Percentiles rank a stretch among this genome's conserved stretches.
These are phyloP conservation scores for Epinephelus coioides DNA, from an alignment of 2,797 vertebrate species.

Conservation along the genomic window DNA sequence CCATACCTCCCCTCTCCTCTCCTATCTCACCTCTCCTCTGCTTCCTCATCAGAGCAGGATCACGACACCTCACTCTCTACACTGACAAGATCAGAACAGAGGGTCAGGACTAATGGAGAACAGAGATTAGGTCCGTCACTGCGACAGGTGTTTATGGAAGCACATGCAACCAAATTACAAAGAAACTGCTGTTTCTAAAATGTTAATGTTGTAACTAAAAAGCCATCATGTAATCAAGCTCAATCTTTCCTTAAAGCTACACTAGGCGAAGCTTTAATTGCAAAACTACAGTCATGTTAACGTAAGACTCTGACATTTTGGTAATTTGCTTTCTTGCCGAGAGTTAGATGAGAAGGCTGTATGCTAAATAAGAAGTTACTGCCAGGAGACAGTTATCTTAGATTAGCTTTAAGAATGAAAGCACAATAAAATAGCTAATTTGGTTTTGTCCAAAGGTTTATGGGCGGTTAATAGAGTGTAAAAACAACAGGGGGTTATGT, in stretches of 20 bases:
- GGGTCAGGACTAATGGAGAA: conserved; percentile 29
- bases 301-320: not conserved
- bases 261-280: not conserved
- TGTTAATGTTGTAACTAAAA: not conserved
- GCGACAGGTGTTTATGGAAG: not conserved
- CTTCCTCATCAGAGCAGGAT: conserved; percentile 47
- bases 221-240: not conserved
- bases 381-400: not conserved
- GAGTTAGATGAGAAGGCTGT: not conserved
- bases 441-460: no score
- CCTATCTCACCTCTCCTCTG: conserved; percentile 14
- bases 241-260: not conserved
- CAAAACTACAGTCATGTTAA: not conserved
- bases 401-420: not conserved
- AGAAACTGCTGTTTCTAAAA: not conserved
- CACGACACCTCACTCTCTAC: conserved; percentile 17
- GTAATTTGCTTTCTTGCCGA: no score
- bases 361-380: not conserved
- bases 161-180: not conserved
- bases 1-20: conserved; percentile 15
- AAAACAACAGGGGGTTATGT: no score
- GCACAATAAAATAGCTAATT: no score
- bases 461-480: no score
- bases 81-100: conserved; percentile 20
- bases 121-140: conserved; percentile 17